These are phyloP conservation scores for Orthonyx spaldingii DNA, from an alignment of 2,113 vertebrate species.

Conservation along the genomic window DNA sequence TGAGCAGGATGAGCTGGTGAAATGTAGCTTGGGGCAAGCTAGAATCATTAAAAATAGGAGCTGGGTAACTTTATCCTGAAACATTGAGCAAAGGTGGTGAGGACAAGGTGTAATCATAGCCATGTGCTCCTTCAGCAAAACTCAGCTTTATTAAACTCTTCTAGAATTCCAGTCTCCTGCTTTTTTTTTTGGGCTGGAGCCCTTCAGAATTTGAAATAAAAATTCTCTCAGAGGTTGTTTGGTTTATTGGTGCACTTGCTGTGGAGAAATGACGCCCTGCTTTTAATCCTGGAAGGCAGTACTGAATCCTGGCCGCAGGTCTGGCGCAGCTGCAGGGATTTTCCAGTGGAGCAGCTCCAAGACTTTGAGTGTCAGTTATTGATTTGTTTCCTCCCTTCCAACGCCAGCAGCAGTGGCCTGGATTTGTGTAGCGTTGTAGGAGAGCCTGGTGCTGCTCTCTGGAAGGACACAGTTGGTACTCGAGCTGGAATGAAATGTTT, in stretches of 20 bases:
- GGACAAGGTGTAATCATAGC: neutral
- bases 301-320: neutral
- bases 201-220: neutral
- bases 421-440: neutral
- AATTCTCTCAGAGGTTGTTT: neutral
- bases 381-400: neutral
- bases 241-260: neutral
- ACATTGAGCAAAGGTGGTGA: neutral
- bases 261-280: neutral
- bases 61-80: neutral
- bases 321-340: neutral
- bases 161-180: neutral
- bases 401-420: neutral
- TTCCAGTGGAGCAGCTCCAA: neutral
- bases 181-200: neutral
- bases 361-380: neutral
- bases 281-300: neutral
- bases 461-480: neutral
- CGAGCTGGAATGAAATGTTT: neutral
- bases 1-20: neutral
- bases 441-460: neutral
- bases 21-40: neutral
- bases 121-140: accelerated
- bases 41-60: neutral
- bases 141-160: neutral